Base-by-base conservation (phyloP, 2,888 invertebrate species). In the Arge pagana region DNA sequence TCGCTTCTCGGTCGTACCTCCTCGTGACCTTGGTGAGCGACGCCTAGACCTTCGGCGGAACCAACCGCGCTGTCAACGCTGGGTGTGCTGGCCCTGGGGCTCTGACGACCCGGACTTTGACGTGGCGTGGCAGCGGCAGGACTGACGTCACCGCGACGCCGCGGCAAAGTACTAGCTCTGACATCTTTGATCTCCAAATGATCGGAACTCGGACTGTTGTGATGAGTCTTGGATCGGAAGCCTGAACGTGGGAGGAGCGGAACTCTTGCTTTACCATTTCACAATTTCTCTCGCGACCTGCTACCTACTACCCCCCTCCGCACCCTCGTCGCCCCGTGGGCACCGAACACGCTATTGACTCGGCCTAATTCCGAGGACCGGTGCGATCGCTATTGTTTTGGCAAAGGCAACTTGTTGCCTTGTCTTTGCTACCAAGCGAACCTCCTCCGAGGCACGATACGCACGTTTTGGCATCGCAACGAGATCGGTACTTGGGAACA, bases 11-110 rank as follows among this genome's bases (percentile, higher is more conserved):
- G 72, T 39, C 72, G 64, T 7, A 64, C 56, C 18, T 66, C 68
- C 30, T 68, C 70, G 35, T 63, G 58, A 35, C 59, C 55, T 24
- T 66, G 45, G 63, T 13, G 63, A 42, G 56, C 41, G 54, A 56
- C 50, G 7, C 70, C 72, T 37, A 82, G 67, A 11, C 83, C 83
- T 63, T 83, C 83, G 60, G 82, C 83, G 1, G 83, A 83, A 1
- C 83, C 83, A 15, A 83, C 84, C 7, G 83, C 83, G 10, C 84
- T 84, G 66, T 84, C 84, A 15, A 81, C 79, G 52, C 81, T 83
- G 24, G 83, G 83, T 8, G 82, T 80, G 24, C 83, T 83, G 3
- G 68, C 68, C 43, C 72, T 60, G 10, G 71, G 71, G 28, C 70
- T 72, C 31, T 67, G 65, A 11, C 63, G 67, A 58, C 61, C 66